Conservation (phyloP, 2,888 invertebrate genomes). For the Lasiommata megera region DNA sequence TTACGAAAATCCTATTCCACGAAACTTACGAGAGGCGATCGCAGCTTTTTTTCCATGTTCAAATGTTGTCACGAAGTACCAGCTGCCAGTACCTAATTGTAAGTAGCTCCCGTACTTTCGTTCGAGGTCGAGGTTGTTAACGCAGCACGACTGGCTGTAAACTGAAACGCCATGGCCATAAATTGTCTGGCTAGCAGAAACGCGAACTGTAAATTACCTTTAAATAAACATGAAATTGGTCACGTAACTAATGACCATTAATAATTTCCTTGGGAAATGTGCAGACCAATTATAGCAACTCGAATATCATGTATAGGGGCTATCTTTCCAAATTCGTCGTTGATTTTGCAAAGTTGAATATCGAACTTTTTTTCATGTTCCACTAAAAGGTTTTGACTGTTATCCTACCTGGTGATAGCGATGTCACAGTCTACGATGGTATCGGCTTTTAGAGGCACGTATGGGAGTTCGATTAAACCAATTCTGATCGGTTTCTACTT, state of each 20-base stretch:
- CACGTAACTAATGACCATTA: background rate
- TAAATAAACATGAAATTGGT: background rate
- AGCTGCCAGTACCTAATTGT: background rate
- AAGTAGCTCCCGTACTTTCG: background rate
- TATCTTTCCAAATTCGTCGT: too few species aligned
- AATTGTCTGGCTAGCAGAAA: conserved; percentile 1
- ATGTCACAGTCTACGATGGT: too few species aligned
- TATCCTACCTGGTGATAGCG: too few species aligned
- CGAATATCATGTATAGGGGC: too few species aligned
- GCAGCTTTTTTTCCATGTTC: background rate
- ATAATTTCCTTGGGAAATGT: background rate
- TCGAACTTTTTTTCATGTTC: too few species aligned
- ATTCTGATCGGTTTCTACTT: too few species aligned
- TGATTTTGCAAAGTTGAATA: too few species aligned
- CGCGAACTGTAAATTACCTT: conserved; percentile 11
- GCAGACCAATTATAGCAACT: too few species aligned
- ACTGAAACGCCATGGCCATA: conserved; percentile 21
- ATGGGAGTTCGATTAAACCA: too few species aligned
- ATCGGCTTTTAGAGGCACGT: too few species aligned
- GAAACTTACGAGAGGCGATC: background rate
- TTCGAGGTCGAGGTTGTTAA: conserved; percentile 9
- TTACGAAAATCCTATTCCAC: too few species aligned
- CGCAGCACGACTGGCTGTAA: conserved; percentile 17
- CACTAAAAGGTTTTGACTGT: too few species aligned
- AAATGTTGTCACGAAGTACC: background rate